phyloP scores from a whole-genome alignment of 2,113 vertebrate genomes.

The Turdus rufiventris region DNA sequence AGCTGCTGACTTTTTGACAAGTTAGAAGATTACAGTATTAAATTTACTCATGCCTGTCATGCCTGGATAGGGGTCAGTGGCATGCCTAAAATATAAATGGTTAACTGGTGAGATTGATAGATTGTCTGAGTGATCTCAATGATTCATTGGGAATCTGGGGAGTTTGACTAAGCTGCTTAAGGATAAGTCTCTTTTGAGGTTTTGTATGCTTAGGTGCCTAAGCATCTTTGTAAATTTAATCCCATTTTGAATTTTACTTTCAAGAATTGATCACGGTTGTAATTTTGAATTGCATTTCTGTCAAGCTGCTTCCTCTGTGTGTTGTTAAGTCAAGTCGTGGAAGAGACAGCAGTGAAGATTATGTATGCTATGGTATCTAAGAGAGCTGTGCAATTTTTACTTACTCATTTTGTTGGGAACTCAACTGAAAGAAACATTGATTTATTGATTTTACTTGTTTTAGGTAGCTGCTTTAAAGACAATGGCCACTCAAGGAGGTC shows the following conservation, averaged over 20 bases:
- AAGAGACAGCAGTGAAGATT: neutral
- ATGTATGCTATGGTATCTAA: fast-evolving
- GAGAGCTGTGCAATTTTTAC: neutral
- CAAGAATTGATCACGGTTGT: neutral
- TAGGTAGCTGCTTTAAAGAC: constrained; percentile 91
- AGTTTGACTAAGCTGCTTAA: neutral
- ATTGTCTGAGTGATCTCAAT: neutral
- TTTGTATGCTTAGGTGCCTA: neutral
- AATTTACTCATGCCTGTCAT: neutral
- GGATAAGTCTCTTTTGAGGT: neutral
- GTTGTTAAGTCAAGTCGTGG: neutral
- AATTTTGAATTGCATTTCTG: neutral
- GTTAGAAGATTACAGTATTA: neutral
- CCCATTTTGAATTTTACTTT: constrained; percentile 11
- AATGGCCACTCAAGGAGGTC: constrained; percentile 92
- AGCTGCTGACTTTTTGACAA: neutral
- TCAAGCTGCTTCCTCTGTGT: neutral
- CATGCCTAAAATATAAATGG: neutral
- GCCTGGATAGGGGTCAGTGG: neutral
- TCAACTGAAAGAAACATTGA: neutral
- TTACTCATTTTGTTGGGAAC: neutral
- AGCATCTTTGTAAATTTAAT: neutral
- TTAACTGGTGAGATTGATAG: neutral
- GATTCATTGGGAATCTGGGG: neutral
- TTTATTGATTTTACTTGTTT: constrained; percentile 34